Evolutionary conservation across 2,113 vertebrate genomes (phyloP).

Genomic region (Gymnobelideus leadbeateri): DNA sequence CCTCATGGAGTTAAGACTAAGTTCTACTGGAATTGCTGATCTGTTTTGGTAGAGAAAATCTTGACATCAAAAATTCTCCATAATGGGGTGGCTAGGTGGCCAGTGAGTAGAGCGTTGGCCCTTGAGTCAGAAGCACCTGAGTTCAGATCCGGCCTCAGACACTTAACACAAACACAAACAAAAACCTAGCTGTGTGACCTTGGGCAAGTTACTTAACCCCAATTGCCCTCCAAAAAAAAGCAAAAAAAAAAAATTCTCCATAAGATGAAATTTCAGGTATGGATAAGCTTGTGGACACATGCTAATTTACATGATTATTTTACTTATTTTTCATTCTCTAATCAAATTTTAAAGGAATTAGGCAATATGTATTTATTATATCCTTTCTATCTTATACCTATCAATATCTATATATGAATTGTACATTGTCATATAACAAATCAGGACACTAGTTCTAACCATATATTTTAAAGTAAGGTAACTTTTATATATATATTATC

Average conservation of each 20-base stretch:
- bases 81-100: no score
- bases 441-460: neutral
- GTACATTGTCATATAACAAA: neutral
- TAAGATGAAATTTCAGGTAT: neutral
- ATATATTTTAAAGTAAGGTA: no score
- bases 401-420: neutral
- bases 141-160: no score
- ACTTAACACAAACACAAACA: no score
- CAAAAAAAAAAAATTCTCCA: neutral
- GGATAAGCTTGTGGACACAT: neutral
- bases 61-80: neutral
- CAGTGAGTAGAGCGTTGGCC: no score
- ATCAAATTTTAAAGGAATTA: neutral
- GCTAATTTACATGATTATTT: neutral
- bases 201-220: no score
- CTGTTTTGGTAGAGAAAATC: neutral
- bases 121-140: no score
- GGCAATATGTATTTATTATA: neutral
- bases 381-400: neutral
- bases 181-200: no score
- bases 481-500: neutral
- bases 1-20: neutral
- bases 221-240: no score
- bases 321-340: neutral
- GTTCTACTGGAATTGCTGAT: neutral